Percentiles rank a stretch among this genome's conserved stretches.
phyloP scores from a whole-genome alignment of 2,797 vertebrate species.

The Lateolabrax maculatus region DNA sequence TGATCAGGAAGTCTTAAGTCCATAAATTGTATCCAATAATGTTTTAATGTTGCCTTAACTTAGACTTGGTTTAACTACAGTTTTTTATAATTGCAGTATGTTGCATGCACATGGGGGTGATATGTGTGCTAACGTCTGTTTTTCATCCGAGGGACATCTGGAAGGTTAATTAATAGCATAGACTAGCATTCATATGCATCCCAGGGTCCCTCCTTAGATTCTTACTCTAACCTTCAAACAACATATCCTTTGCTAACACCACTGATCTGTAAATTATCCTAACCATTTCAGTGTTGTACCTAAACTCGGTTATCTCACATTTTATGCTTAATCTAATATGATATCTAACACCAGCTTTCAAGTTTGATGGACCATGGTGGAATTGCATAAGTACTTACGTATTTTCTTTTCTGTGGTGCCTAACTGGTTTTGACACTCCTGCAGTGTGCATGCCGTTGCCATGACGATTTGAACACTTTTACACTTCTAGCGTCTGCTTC shows the following conservation, averaged over 20 bases:
- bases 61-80: not conserved
- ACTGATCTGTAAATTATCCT: not conserved
- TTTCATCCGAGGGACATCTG: slow-evolving; percentile 16
- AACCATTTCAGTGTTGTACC: not conserved
- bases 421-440: slow-evolving; percentile 23
- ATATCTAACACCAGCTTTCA: not conserved
- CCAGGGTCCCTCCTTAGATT: not conserved
- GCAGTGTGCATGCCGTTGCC: slow-evolving; percentile 31
- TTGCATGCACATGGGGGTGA: not conserved
- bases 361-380: not conserved
- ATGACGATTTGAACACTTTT: slow-evolving; percentile 35
- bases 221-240: not conserved
- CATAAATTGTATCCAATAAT: not conserved
- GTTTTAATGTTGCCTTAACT: not conserved
- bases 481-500: not conserved
- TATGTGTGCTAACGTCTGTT: slow-evolving; percentile 5
- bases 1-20: not conserved
- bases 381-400: not conserved
- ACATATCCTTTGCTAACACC: not conserved
- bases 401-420: not conserved
- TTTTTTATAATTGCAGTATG: not conserved
- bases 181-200: not conserved
- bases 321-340: not conserved
- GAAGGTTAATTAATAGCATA: slow-evolving; percentile 14
- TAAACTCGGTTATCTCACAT: too few species aligned